These are phyloP conservation scores for Leistus spinibarbis DNA, from an alignment of 2,888 invertebrate genomes.

Conservation along the genomic window DNA sequence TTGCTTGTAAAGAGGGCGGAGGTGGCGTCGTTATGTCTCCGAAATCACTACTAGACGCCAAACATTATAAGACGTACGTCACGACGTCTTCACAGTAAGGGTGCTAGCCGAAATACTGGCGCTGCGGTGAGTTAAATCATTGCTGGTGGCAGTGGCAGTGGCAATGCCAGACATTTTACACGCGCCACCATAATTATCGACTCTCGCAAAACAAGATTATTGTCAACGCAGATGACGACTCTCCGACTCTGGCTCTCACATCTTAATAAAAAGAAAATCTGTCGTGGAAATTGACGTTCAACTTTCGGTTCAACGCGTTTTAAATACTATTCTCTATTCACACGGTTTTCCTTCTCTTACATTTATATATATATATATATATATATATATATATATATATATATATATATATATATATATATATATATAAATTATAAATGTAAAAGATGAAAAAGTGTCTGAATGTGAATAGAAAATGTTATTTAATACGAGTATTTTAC, in stretches of 20 bases:
- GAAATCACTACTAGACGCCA: slow-evolving; percentile 5
- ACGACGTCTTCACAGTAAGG: slow-evolving; percentile 1
- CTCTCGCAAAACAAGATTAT: slow-evolving; percentile 28
- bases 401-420: too few relatives aligned
- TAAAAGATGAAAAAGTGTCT: too few relatives aligned
- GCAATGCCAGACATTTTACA: background rate
- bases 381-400: too few relatives aligned
- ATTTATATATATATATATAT: background rate
- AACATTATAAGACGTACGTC: background rate
- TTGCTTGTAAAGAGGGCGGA: background rate
- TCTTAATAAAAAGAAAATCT: slow-evolving; percentile 17
- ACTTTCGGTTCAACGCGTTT: background rate
- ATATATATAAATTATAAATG: too few relatives aligned
- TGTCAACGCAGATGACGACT: slow-evolving; percentile 34
- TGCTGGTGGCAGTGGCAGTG: slow-evolving; percentile 8
- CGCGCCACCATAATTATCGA: slow-evolving; percentile 33
- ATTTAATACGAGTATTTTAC: too few relatives aligned
- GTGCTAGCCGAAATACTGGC: background rate
- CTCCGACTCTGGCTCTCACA: background rate
- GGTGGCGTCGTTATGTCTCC: slow-evolving; percentile 3
- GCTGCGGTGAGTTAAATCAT: background rate
- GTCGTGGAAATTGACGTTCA: slow-evolving; percentile 1
- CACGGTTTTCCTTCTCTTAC: background rate
- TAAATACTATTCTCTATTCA: background rate
- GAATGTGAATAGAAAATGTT: too few relatives aligned